Base-by-base conservation (phyloP, 1,140 invertebrate species). In the Caerostris darwini region DNA sequence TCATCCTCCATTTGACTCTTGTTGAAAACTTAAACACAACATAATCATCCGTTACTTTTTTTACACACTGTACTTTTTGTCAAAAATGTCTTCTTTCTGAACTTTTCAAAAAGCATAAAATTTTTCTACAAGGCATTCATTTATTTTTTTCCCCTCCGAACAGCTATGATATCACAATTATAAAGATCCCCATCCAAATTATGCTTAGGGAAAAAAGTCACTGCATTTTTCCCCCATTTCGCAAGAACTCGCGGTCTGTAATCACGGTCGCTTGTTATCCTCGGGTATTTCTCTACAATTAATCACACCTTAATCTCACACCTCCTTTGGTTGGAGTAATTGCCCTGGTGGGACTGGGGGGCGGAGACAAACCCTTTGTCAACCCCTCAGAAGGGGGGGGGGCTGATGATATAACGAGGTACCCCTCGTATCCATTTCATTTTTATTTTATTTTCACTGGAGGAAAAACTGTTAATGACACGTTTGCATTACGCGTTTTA, bases 301-400 rank as follows among this genome's bases (percentile, higher is more conserved):
- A 93, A 93, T 93, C 92, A 93, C 92, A 93, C 92, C 92, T 71
- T 71, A 87, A 93, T 93, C 92, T 93, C 83, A 93, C 92, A 93
- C 92, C 92, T 93, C 92, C 81, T 93, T 77, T 86, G 92, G 82
- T 93, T 59, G 92, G 59, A 71, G 92, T 93, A 93, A 93, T 93
- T 93, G 92, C 92, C 83, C 92, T 93, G 92, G 92, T 93, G 92
- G 92, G 92, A 93, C 92, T 93, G n/a, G 19, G 53, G 92, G 92
- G 92, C 92, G 92, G 92, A 83, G 12, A 54, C 14, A 77, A 77
- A 61, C 83, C 92, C 71, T 91, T 93, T 93, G 61, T 92, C 82
- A 83, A 85, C 64, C 92, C 83, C 82, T 53, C 71, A 50, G n/a
- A 56, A 7, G 12, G 5, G 54, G 7, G 64, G 59, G n/a, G 58